Evolutionary conservation across 2,888 invertebrate genomes (phyloP).

Genomic region (Hydriomena furcata): DNA sequence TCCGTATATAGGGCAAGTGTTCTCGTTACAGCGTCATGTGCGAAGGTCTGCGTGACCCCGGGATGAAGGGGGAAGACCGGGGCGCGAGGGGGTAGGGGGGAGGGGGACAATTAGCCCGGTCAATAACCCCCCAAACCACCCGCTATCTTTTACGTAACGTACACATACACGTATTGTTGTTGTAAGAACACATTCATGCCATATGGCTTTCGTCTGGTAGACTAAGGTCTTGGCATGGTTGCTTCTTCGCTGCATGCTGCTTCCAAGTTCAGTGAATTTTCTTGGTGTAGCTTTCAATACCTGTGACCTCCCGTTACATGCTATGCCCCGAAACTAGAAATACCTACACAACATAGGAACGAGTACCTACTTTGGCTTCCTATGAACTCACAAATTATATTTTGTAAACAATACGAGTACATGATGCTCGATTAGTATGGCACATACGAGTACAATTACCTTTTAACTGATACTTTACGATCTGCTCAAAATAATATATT

Average conservation of each 20-base stretch:
- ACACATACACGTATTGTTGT: slow-evolving; percentile 38
- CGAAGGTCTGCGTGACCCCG: slow-evolving; percentile 69
- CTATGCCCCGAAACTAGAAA: no score
- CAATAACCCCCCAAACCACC: slow-evolving; percentile 60
- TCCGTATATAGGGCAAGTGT: slow-evolving; percentile 69
- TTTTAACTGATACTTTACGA: neutral
- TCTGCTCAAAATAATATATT: slow-evolving; percentile 2
- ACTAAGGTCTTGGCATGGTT: neutral
- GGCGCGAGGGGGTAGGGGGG: slow-evolving; percentile 34
- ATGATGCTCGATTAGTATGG: no score
- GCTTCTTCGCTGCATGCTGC: no score
- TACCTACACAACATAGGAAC: no score
- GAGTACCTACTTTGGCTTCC: no score
- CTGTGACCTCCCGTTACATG: no score
- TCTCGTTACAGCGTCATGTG: slow-evolving; percentile 54
- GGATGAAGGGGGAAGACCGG: slow-evolving; percentile 29
- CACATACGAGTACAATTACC: neutral
- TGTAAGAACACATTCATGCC: slow-evolving; percentile 28
- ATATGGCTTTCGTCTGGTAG: neutral
- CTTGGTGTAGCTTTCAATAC: no score
- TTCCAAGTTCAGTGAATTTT: no score
- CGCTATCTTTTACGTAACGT: slow-evolving; percentile 37
- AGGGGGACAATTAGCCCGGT: slow-evolving; percentile 71
- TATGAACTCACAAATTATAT: no score
- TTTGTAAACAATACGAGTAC: no score